A percentile compares a stretch with the other conserved stretches of the same genome.
phyloP scores from a whole-genome alignment of 1,140 invertebrate species.

The Hesperophylax magnus region DNA sequence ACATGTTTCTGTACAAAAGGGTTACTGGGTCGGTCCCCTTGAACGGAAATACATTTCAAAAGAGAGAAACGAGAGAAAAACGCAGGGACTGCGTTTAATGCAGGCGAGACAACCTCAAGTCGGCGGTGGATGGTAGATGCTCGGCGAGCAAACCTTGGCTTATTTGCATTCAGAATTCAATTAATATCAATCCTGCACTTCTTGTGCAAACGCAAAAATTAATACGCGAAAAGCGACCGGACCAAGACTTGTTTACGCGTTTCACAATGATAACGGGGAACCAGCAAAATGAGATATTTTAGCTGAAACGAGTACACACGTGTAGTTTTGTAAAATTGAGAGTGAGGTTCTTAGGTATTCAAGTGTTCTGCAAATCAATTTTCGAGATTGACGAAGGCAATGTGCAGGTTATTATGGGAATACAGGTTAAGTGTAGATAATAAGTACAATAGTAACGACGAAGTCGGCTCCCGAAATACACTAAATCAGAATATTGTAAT shows the following conservation, averaged over 20 bases:
- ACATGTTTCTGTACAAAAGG: conserved; percentile 26
- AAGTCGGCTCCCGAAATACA: not conserved
- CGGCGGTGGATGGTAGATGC: no score
- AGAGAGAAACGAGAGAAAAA: conserved; percentile 39
- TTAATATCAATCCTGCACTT: conserved; percentile 12
- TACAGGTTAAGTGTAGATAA: no score
- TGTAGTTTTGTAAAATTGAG: no score
- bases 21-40: conserved; percentile 45
- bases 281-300: no score
- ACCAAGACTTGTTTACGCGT: no score
- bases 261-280: no score
- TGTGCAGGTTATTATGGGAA: no score
- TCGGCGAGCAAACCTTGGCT: conserved; percentile 20
- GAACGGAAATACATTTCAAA: conserved; percentile 41
- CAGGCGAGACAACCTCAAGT: conserved; percentile 26
- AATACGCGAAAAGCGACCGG: not conserved
- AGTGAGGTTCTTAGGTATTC: no score
- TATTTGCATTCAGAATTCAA: conserved; percentile 34
- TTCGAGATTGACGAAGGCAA: no score
- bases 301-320: no score
- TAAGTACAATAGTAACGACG: not conserved
- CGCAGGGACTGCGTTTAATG: conserved; percentile 25
- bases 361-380: no score
- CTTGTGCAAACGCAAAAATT: conserved; percentile 3
- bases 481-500: not conserved